These are phyloP conservation scores for Semaprochilodus insignis DNA, from an alignment of 2,797 vertebrate genomes.

Conservation along the genomic window DNA sequence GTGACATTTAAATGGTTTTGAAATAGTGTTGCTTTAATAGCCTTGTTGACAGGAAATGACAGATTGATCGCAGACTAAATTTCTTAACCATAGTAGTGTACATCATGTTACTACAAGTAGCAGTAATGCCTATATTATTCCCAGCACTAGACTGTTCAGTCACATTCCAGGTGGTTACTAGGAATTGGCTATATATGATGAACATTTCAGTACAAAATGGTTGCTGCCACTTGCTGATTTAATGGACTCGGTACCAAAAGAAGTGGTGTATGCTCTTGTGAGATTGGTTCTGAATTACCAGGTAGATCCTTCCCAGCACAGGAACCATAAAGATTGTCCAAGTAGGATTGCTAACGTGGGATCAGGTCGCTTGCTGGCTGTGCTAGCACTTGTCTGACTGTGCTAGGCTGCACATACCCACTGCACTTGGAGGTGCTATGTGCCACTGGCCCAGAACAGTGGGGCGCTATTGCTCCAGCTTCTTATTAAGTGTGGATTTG, in stretches of 20 bases:
- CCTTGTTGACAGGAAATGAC: no score
- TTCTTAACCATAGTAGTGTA: no score
- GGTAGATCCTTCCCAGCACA: neutral
- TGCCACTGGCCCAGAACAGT: neutral
- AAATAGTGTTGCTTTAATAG: no score
- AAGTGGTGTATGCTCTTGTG: neutral
- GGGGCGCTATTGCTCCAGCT: neutral
- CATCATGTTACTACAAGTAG: no score
- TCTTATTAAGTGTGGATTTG: slow-evolving; percentile 16
- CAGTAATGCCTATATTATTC: neutral
- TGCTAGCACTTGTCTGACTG: neutral
- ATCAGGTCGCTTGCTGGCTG: neutral
- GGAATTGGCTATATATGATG: neutral
- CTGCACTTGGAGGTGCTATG: neutral
- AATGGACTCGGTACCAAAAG: slow-evolving; percentile 2
- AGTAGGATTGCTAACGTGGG: neutral
- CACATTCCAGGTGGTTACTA: neutral
- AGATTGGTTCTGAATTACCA: slow-evolving; percentile 3
- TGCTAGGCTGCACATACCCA: neutral
- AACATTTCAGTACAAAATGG: neutral
- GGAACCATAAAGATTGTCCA: neutral
- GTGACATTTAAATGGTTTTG: no score
- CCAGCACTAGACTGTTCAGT: neutral
- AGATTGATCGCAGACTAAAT: no score
- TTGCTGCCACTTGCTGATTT: neutral